Conservation (phyloP, 1,140 invertebrate species). For the Eupristina koningsbergeri region DNA sequence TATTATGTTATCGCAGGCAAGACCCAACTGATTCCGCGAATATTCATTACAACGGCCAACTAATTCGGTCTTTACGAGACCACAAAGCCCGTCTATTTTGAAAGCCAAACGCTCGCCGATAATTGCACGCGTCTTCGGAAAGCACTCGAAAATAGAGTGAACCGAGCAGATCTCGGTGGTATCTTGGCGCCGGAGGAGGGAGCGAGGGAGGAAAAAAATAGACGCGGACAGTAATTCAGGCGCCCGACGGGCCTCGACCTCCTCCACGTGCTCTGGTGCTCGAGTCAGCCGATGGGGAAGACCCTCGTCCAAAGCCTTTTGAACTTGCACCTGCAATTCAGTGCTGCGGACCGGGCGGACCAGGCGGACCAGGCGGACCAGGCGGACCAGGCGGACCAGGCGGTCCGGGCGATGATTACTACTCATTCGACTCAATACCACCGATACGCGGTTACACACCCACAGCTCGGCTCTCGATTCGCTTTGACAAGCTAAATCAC, state of each 20-base stretch:
- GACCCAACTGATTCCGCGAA: neutral
- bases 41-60: neutral
- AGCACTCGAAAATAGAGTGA: slow-evolving; percentile 40
- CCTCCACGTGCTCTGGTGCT: no score
- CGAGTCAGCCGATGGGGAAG: no score
- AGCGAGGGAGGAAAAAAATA: neutral
- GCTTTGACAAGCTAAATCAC: no score
- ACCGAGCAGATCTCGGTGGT: neutral
- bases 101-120: slow-evolving; percentile 19
- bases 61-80: slow-evolving; percentile 42
- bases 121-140: slow-evolving; percentile 11
- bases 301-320: neutral
- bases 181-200: neutral
- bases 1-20: neutral
- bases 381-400: no score
- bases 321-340: neutral
- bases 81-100: slow-evolving; percentile 16
- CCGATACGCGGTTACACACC: no score
- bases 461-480: no score
- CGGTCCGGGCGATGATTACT: neutral
- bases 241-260: no score
- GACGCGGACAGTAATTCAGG: neutral
- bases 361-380: no score
- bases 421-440: no score
- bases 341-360: no score